Base-by-base conservation (phyloP, 2,888 invertebrate genomes). In the Acronicta leporina region DNA sequence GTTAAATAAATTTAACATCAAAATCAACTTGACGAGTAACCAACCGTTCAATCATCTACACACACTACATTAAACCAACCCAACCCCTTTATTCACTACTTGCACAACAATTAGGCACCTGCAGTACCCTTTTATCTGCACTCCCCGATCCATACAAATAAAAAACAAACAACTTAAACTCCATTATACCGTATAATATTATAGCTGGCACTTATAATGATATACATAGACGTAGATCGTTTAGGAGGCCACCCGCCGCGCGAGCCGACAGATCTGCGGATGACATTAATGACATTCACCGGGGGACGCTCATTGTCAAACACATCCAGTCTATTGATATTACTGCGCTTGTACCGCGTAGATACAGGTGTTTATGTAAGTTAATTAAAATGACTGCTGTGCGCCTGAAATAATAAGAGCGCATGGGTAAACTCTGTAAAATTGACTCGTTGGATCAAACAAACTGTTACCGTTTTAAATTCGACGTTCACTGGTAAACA, bases 231-330 rank as follows among this genome's bases (percentile, higher is more conserved):
- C 33, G 50, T 60, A 65, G 65, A 52, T 53, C 63, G 64, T 62
- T 62, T 65, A 64, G 53, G 15, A 38, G 73, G 44, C 71, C 68
- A 63, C 78, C 77, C 76, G 69, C 62, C 43, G 78, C 53, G 77
- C 63, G 48, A 46, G 10, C 53, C 58, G 73, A 68, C 78, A 73
- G 67, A 42, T 71, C 87, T 89, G 89, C 79, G 77, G 76, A 76
- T 82, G 89, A 89, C 89, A 82, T 77, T 87, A 83, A 88, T 84
- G 85, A 82, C 81, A 82, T 83, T 86, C 86, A 83, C 71, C 76
- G 79, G 68, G 76, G 78, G 83, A 80, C 81, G 73, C 77, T 79
- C 74, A 81, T 82, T 79, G 80, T 78, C 76, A 79, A 66, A 71
- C 64, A 69, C 73, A 77, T 66, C 54, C 20, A 47, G 54, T 53